Evolutionary conservation across 2,113 vertebrate genomes (phyloP).

Genomic region (Phainopepla nitens): DNA sequence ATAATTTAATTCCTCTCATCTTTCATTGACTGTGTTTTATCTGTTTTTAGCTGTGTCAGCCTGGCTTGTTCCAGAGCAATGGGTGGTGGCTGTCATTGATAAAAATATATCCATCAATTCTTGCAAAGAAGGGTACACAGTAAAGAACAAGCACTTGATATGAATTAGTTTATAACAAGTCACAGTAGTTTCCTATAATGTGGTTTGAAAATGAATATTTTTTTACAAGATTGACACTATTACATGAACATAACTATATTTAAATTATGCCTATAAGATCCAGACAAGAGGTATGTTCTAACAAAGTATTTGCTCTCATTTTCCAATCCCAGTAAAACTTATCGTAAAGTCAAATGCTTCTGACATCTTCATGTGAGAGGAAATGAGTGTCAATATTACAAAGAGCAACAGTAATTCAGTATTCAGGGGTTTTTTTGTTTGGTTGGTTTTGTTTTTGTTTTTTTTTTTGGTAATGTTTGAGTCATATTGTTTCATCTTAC

Average conservation of each 20-base stretch:
- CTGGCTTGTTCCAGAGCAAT: not conserved
- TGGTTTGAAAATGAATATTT: not conserved
- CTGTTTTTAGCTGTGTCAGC: not conserved
- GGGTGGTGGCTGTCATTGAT: not conserved
- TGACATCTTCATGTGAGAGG: not conserved
- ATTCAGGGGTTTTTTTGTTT: not conserved
- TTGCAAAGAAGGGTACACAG: not conserved
- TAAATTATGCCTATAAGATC: not conserved
- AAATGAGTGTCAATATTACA: not conserved
- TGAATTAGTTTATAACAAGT: not conserved
- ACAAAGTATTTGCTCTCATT: not conserved
- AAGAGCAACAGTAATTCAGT: not conserved
- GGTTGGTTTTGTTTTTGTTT: too few species aligned
- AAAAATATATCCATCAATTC: not conserved
- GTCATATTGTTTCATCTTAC: not conserved
- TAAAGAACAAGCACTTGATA: not conserved
- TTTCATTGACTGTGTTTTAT: not conserved
- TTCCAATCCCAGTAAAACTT: not conserved
- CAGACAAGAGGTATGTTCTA: not conserved
- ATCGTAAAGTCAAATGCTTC: not conserved
- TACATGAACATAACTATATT: not conserved
- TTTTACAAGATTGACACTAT: not conserved
- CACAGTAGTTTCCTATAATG: not conserved
- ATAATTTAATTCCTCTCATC: not conserved
- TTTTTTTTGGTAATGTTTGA: not conserved